Evolutionary conservation across 2,113 vertebrate genomes (phyloP).

Genomic region (Hystrix brachyura): DNA sequence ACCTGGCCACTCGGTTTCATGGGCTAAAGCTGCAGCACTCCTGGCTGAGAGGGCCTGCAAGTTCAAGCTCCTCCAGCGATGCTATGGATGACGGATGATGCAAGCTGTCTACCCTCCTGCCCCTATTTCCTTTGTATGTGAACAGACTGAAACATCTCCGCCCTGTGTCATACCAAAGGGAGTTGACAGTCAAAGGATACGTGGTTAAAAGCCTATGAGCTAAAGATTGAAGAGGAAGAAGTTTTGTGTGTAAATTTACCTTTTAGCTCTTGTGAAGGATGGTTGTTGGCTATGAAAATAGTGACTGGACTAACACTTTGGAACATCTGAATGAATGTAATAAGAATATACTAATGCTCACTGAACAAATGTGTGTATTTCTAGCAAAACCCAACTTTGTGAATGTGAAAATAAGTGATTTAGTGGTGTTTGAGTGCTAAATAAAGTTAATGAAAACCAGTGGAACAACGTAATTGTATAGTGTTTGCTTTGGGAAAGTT

Average conservation of each 20-base stretch:
- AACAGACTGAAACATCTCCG: neutral
- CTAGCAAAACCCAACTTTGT: neutral
- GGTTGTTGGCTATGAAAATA: neutral
- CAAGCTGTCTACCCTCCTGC: neutral
- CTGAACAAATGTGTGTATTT: neutral
- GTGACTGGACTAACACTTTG: neutral
- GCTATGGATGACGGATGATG: accelerated
- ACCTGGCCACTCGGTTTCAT: neutral
- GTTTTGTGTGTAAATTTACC: neutral
- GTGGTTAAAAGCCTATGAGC: neutral
- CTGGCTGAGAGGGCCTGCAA: accelerated
- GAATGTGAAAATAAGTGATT: slow-evolving; percentile 31
- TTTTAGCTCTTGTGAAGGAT: neutral
- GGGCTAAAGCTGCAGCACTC: neutral
- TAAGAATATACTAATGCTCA: neutral
- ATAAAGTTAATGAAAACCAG: neutral
- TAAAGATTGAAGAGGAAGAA: neutral
- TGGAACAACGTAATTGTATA: neutral
- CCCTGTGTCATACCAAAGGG: neutral
- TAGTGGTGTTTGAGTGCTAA: slow-evolving; percentile 7
- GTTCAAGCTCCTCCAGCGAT: neutral
- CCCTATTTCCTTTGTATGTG: neutral
- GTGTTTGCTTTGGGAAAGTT: neutral
- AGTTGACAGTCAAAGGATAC: neutral
- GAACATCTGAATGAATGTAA: neutral